Evolutionary conservation across 1,140 invertebrate species (phyloP).

Genomic region (Drosophila santomea): DNA sequence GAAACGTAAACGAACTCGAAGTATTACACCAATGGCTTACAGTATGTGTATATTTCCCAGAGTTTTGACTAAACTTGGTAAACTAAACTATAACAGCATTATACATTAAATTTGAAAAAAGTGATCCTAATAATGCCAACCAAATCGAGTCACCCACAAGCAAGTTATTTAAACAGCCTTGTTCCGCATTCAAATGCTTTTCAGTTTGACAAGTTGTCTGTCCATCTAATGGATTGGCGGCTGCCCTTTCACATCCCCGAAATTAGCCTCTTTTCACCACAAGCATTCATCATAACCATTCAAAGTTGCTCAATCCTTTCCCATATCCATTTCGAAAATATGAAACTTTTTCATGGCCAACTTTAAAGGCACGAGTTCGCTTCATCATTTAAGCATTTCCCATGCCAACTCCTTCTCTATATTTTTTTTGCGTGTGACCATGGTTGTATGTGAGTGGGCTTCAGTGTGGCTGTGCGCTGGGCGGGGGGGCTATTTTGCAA

Average conservation of each 20-base stretch:
- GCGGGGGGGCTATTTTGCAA: constrained; percentile 53
- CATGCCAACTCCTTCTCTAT: constrained; percentile 48
- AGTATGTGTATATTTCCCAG: no score
- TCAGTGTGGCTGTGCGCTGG: constrained; percentile 30
- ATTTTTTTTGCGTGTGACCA: constrained; percentile 15
- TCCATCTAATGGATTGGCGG: constrained; percentile 41
- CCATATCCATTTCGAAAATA: constrained; percentile 51
- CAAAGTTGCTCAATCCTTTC: constrained; percentile 34
- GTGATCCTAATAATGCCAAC: neutral
- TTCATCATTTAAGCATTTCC: constrained; percentile 75
- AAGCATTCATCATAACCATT: constrained; percentile 40
- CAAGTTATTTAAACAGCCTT: constrained; percentile 10
- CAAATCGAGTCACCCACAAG: constrained; percentile 11
- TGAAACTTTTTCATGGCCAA: constrained; percentile 65
- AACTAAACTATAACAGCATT: no score
- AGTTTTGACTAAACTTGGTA: neutral
- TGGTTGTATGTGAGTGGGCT: constrained; percentile 9
- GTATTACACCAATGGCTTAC: no score
- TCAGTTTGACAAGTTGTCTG: constrained; percentile 38
- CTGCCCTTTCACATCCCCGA: constrained; percentile 1
- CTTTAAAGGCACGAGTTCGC: constrained; percentile 57
- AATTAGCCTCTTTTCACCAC: neutral
- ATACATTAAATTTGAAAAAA: neutral
- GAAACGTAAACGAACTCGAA: neutral
- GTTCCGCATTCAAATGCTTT: constrained; percentile 4